Evolutionary conservation across 2,113 vertebrate genomes (phyloP).

Genomic region (Centrocercus urophasianus): DNA sequence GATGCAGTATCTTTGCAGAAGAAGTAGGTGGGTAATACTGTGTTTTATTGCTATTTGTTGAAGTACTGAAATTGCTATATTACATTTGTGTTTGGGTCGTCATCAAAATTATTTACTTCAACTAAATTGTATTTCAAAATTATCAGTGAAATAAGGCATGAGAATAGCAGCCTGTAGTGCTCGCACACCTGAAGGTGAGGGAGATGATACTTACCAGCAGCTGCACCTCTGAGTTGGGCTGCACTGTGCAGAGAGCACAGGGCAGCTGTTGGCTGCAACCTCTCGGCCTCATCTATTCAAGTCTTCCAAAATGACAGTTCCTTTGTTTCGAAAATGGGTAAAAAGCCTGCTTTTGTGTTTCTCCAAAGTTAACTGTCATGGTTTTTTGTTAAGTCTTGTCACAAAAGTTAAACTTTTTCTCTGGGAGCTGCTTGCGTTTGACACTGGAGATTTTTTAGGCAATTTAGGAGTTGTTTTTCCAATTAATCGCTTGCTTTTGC

Average conservation of each 20-base stretch:
- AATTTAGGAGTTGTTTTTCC: background rate
- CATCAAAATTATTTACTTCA: background rate
- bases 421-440: background rate
- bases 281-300: fast-evolving
- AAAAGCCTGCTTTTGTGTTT: background rate
- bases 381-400: background rate
- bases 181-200: fast-evolving
- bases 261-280: background rate
- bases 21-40: background rate
- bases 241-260: background rate
- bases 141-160: background rate
- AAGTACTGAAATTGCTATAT: background rate
- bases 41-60: background rate
- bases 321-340: background rate
- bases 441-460: background rate
- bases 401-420: background rate
- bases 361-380: background rate
- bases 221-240: background rate
- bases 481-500: background rate
- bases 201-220: background rate
- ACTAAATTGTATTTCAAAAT: background rate
- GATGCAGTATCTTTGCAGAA: background rate
- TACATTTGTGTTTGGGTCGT: background rate
- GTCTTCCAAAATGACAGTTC: background rate
- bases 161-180: background rate